A percentile compares a stretch with the other conserved stretches of the same genome.
Evolutionary conservation across 2,888 invertebrate species (phyloP).

Genomic region (Dorcus hopei): DNA sequence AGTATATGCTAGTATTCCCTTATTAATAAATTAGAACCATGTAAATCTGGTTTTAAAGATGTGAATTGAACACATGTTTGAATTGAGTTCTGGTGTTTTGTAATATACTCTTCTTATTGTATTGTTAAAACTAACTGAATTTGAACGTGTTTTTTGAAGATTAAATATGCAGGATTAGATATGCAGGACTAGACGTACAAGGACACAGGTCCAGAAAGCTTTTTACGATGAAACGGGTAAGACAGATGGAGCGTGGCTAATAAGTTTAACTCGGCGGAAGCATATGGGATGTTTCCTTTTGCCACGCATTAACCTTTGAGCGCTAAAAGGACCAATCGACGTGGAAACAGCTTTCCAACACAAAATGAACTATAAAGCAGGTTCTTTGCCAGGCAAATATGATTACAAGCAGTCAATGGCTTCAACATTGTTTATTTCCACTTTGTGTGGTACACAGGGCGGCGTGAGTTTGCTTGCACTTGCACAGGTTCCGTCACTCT

Average conservation of each 20-base stretch:
- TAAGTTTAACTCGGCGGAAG: constrained; percentile 43
- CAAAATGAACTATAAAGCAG: constrained; percentile 46
- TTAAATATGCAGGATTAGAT: background rate
- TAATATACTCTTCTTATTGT: no score
- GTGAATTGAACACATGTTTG: no score
- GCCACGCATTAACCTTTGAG: constrained; percentile 48
- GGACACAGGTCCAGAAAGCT: background rate
- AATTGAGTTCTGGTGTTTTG: no score
- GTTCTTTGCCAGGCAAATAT: constrained; percentile 43
- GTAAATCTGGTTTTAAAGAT: no score
- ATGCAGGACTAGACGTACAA: background rate
- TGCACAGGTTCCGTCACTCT: constrained; percentile 1
- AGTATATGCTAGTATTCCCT: no score
- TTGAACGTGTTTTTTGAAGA: no score
- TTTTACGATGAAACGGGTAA: constrained; percentile 27
- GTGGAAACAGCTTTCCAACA: constrained; percentile 43
- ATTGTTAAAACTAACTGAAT: no score
- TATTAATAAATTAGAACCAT: no score
- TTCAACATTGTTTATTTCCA: constrained; percentile 41
- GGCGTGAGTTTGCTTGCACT: background rate
- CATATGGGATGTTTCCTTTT: constrained; percentile 47
- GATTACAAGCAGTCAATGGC: constrained; percentile 45
- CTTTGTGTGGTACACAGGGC: constrained; percentile 18
- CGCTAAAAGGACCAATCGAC: constrained; percentile 43
- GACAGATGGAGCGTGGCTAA: constrained; percentile 43